phyloP scores from a whole-genome alignment of 2,797 vertebrate genomes.

The Masticophis lateralis region DNA sequence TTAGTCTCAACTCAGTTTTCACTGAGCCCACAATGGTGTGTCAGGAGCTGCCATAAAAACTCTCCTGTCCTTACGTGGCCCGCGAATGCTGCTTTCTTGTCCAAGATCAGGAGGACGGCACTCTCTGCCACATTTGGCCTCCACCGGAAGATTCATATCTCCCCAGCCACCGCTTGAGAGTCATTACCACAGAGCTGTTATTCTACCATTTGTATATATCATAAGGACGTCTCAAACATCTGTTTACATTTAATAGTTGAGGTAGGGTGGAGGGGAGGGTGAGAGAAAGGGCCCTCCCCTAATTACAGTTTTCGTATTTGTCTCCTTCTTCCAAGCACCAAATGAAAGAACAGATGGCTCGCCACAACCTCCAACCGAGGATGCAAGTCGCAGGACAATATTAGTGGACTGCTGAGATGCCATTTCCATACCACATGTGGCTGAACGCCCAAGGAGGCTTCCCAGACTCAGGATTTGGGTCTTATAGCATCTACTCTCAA shows the following conservation, averaged over 20 bases:
- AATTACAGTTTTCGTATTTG: slow-evolving; percentile 36
- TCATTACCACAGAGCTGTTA: slow-evolving; percentile 18
- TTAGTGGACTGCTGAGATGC: slow-evolving; percentile 12
- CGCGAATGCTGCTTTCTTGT: slow-evolving; percentile 25
- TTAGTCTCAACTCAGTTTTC: slow-evolving; percentile 35
- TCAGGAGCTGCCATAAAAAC: not conserved
- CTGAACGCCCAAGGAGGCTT: not conserved
- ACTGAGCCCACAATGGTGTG: slow-evolving; percentile 13
- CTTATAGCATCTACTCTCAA: not conserved
- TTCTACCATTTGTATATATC: slow-evolving; percentile 32
- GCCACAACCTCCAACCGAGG: not conserved
- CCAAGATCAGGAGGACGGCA: slow-evolving; percentile 1
- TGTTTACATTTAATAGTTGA: slow-evolving; percentile 49
- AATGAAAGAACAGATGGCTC: slow-evolving; percentile 31
- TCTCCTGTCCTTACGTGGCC: slow-evolving; percentile 43
- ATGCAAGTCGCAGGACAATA: not conserved
- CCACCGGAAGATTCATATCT: slow-evolving; percentile 17
- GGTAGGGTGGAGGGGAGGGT: slow-evolving; percentile 3
- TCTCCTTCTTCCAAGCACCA: slow-evolving; percentile 23
- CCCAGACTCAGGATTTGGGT: not conserved
- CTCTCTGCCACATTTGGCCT: slow-evolving; percentile 27
- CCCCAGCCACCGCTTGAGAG: slow-evolving; percentile 31
- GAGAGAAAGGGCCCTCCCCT: not conserved
- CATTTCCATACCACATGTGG: slow-evolving; percentile 24
- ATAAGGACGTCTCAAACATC: slow-evolving; percentile 39